phyloP scores from a whole-genome alignment of 2,113 vertebrate genomes.

The Sorex fumeus region DNA sequence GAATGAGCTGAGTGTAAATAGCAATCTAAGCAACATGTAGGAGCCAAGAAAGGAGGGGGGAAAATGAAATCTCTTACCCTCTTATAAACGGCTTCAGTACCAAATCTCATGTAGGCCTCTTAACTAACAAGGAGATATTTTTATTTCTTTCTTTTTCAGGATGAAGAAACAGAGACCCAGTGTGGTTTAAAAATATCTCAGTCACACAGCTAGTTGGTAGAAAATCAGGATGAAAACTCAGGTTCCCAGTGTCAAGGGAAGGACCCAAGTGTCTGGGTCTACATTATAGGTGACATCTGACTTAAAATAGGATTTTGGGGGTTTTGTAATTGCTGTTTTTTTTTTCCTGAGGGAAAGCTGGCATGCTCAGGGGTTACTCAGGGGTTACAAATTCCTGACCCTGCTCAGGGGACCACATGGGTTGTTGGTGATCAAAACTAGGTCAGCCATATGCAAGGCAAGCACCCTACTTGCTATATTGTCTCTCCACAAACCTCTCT shows the following conservation, averaged over 20 bases:
- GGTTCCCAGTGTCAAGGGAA: not conserved
- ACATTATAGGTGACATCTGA: not conserved
- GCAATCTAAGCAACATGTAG: not conserved
- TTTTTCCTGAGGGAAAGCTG: too few relatives aligned
- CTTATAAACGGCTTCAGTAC: not conserved
- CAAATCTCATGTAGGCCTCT: not conserved
- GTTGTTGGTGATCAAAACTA: too few relatives aligned
- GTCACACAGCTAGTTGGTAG: not conserved
- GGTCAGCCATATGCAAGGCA: too few relatives aligned
- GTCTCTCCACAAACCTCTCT: too few relatives aligned
- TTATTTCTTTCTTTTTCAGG: not conserved
- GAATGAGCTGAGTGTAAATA: not conserved
- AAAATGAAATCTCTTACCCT: not conserved
- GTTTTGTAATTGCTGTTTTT: too few relatives aligned
- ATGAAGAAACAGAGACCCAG: not conserved
- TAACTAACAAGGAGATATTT: not conserved
- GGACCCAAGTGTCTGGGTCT: not conserved
- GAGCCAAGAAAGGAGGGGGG: not conserved
- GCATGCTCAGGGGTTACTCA: too few relatives aligned
- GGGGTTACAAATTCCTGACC: too few relatives aligned
- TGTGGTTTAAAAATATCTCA: not conserved
- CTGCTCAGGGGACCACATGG: too few relatives aligned
- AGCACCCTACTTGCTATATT: too few relatives aligned
- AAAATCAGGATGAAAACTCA: not conserved
- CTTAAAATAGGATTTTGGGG: not conserved